phyloP scores from a whole-genome alignment of 2,888 invertebrate genomes.

The Agriopis marginaria region DNA sequence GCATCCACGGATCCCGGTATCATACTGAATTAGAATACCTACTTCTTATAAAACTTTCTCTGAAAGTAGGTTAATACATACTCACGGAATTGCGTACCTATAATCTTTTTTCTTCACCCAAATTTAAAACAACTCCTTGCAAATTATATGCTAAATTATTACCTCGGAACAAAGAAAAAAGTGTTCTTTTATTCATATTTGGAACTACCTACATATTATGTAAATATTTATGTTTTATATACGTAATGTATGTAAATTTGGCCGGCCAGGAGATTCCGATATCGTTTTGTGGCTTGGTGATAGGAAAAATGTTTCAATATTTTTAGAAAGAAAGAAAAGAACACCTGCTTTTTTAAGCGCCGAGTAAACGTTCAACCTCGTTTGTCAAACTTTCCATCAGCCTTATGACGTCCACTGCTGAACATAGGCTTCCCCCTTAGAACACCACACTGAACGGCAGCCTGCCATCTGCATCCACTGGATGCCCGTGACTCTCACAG shows the following conservation, averaged over 20 bases:
- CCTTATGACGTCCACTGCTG: neutral
- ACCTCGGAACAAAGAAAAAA: constrained; percentile 48
- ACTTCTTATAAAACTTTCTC: neutral
- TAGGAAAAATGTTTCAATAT: no score
- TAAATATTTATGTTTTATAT: constrained; percentile 44
- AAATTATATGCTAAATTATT: constrained; percentile 51
- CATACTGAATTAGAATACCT: neutral
- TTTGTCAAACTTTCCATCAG: neutral
- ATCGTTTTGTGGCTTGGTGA: neutral
- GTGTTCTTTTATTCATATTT: constrained; percentile 56
- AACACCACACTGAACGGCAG: no score
- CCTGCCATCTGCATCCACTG: no score
- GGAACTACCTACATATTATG: constrained; percentile 54
- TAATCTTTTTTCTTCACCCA: constrained; percentile 19
- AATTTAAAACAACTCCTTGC: constrained; percentile 25
- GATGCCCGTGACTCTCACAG: no score
- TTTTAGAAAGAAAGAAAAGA: no score
- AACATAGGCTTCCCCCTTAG: no score
- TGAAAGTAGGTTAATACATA: neutral
- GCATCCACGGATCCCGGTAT: no score
- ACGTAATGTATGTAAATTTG: constrained; percentile 54
- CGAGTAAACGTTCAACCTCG: no score
- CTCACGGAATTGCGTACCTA: neutral
- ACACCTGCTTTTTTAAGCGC: no score
- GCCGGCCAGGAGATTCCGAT: constrained; percentile 20